Evolutionary conservation across 2,797 vertebrate genomes (phyloP).

Genomic region (Microctenopoma stevenorrisi): DNA sequence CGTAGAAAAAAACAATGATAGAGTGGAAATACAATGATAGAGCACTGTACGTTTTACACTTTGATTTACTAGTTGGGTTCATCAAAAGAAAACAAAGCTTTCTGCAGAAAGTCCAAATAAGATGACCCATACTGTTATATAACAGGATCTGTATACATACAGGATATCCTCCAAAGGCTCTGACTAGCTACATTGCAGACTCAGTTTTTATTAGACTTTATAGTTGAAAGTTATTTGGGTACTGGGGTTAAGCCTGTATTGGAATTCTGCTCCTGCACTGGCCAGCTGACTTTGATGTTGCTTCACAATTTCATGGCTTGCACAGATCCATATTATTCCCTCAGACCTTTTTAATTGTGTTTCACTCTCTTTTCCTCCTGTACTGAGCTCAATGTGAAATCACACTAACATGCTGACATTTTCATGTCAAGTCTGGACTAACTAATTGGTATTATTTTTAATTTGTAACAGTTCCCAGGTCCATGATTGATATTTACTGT

Average conservation of each 20-base stretch:
- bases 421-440: slow-evolving; percentile 8
- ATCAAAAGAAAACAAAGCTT: no score
- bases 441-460: background rate
- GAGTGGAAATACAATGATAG: no score
- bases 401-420: slow-evolving; percentile 10
- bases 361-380: slow-evolving; percentile 30
- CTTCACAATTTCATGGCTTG: slow-evolving; percentile 67
- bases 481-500: slow-evolving; percentile 2
- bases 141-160: no score
- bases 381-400: slow-evolving; percentile 16
- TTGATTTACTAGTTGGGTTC: no score
- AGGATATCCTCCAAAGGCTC: slow-evolving; percentile 3
- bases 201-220: slow-evolving; percentile 32
- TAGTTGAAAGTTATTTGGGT: slow-evolving; percentile 46
- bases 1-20: no score
- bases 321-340: slow-evolving; percentile 57
- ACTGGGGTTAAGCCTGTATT: slow-evolving; percentile 45
- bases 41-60: no score
- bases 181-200: slow-evolving; percentile 3
- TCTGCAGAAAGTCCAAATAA: no score
- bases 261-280: slow-evolving; percentile 55
- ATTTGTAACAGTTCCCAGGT: background rate
- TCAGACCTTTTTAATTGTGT: slow-evolving; percentile 60
- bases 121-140: no score
- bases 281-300: slow-evolving; percentile 62